Conservation (phyloP, 2,888 invertebrate genomes). For the Rapana venosa region DNA sequence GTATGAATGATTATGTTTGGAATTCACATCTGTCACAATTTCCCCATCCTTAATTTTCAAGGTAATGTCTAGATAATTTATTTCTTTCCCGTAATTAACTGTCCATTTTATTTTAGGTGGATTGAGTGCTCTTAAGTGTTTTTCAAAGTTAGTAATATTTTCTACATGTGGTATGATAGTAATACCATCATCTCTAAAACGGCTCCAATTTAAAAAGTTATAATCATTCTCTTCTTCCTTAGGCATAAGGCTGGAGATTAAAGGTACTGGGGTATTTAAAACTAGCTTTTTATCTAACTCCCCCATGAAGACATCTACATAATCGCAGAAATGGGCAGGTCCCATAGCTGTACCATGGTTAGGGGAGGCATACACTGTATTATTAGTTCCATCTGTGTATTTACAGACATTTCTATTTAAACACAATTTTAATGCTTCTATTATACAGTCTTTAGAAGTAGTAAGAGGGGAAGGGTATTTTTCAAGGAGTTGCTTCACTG, state of each 20-base stretch:
- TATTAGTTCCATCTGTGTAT: neutral
- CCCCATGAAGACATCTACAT: too few relatives aligned
- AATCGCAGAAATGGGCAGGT: too few relatives aligned
- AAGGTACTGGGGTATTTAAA: too few relatives aligned
- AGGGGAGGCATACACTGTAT: neutral
- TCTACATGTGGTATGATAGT: neutral
- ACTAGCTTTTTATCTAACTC: too few relatives aligned
- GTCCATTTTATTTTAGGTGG: neutral
- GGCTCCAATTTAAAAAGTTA: neutral
- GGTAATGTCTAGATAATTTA: neutral
- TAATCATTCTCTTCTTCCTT: too few relatives aligned
- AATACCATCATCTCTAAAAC: neutral
- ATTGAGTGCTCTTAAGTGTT: neutral
- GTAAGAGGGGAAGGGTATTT: neutral
- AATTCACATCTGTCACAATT: too few relatives aligned
- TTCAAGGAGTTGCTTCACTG: neutral
- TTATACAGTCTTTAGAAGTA: neutral
- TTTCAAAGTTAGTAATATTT: neutral
- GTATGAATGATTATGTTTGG: too few relatives aligned
- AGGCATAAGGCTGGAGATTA: too few relatives aligned
- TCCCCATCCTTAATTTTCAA: too few relatives aligned
- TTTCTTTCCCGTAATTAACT: neutral
- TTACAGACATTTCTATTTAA: neutral
- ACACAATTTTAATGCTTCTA: neutral
- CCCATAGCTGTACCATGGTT: too few relatives aligned